These are phyloP conservation scores for Eurystomus glaucurus DNA, from an alignment of 2,797 vertebrate genomes.

Conservation along the genomic window DNA sequence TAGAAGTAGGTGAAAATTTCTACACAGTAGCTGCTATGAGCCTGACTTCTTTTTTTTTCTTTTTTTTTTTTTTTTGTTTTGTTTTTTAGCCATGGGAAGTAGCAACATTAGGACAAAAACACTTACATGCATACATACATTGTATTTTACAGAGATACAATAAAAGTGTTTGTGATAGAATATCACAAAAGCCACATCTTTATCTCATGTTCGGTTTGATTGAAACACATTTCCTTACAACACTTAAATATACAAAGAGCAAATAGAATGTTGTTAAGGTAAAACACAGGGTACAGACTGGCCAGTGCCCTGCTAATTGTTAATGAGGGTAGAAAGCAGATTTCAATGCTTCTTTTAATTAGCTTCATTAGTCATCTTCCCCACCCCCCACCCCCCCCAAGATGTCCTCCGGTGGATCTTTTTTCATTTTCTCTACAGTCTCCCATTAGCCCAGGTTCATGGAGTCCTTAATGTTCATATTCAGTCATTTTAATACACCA, in stretches of 20 bases:
- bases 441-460: conserved; percentile 90
- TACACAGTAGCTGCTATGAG: conserved; percentile 94
- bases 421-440: conserved; percentile 85
- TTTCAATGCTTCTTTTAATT: conserved; percentile 92
- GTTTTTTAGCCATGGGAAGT: conserved; percentile 84
- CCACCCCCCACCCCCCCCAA: conserved; percentile 77
- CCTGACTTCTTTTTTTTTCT: conserved; percentile 74
- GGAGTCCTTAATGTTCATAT: conserved; percentile 90
- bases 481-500: conserved; percentile 90
- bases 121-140: conserved; percentile 99
- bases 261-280: conserved; percentile 95
- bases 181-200: conserved; percentile 96
- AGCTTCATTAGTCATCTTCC: conserved; percentile 92
- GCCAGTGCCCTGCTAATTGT: conserved; percentile 90
- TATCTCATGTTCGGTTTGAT: conserved; percentile 89
- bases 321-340: conserved; percentile 90
- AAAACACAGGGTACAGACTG: conserved; percentile 93
- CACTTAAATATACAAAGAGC: conserved; percentile 99
- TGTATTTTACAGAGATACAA: conserved; percentile 99
- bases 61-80: background rate
- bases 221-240: conserved; percentile 96
- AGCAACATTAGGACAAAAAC: conserved; percentile 96
- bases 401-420: conserved; percentile 83
- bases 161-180: conserved; percentile 96
- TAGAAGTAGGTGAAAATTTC: conserved; percentile 95